These are phyloP conservation scores for Fulmarus glacialis DNA, from an alignment of 2,113 vertebrate species.

Conservation along the genomic window DNA sequence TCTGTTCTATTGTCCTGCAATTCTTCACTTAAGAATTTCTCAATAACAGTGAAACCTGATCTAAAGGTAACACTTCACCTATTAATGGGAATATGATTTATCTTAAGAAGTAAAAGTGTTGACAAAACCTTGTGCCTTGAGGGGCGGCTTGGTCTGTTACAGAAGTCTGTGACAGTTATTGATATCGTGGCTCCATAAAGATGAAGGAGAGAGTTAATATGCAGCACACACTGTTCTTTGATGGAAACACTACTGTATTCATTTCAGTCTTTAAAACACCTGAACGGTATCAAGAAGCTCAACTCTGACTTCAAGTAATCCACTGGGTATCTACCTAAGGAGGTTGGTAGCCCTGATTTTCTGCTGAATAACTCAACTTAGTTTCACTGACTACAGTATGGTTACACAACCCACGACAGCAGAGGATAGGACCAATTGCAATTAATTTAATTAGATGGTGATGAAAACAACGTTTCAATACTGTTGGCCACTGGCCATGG, in stretches of 20 bases:
- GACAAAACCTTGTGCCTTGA: neutral
- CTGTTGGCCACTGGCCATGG: neutral
- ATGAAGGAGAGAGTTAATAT: neutral
- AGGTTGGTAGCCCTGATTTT: neutral
- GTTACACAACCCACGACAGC: neutral
- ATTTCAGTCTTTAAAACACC: neutral
- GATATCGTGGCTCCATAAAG: neutral
- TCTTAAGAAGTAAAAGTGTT: neutral
- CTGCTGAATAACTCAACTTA: neutral
- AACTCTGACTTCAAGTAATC: neutral
- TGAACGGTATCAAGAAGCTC: neutral
- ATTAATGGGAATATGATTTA: neutral
- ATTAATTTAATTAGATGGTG: neutral
- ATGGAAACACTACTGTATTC: neutral
- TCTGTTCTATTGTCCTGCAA: neutral
- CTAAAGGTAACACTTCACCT: neutral
- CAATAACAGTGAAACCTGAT: neutral
- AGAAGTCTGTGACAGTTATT: neutral
- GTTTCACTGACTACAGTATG: neutral
- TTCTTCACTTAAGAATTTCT: neutral
- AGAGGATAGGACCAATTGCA: neutral
- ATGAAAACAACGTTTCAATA: neutral
- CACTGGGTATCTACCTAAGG: neutral
- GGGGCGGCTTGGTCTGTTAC: neutral
- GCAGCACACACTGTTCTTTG: neutral